Base-by-base conservation (phyloP, 2,888 invertebrate genomes). In the Dolomedes plantarius region DNA sequence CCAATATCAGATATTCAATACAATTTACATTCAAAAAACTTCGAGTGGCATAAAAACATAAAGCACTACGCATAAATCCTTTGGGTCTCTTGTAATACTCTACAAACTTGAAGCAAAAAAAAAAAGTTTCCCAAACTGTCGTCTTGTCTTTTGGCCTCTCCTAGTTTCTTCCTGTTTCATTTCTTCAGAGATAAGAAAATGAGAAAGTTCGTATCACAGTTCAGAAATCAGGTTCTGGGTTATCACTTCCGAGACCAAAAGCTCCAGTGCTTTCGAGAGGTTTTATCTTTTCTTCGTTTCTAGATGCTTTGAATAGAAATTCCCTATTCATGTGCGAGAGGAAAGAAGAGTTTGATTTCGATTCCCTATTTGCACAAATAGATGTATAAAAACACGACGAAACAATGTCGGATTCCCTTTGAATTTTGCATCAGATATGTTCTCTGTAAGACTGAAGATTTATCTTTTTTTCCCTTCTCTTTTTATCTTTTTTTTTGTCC, bases 71-170 rank as follows among this genome's bases (percentile, higher is more conserved):
- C 5, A 23, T 1, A 23, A 23, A 56, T 56, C 19, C 56, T 16
- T 3, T 19, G 23, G 56, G 56, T 56, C 23, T 56, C 23, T 11
- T 23, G 23, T 2, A 23, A 11, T 23, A 56, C 56, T 56, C 23
- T 56, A 56, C 56, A 56, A 56, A 56, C 1, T 56, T 16, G n/a
- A 16, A 65, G 65, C 13, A 65, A 13, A 29, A 65, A 28, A 67
- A 67, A 36, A 32, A 6, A 67, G 39, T 62, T 74, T 64, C 74
- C 16, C 27, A 75, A 65, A 75, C 36, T 29, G 75, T 65, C 41
- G 65, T 41, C 28, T 64, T 65, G 41, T 75, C 62, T 64, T 39
- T 65, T 36, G 36, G 5, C n/a, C 29, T 65, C 29, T 31, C n/a
- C 29, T 2, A 65, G 67, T 19, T 67, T 16, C 31, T 29, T 31